Percentiles rank a stretch among this genome's conserved stretches.
Evolutionary conservation across 2,888 invertebrate species (phyloP).

Genomic region (Brachypalpus laphriformis): DNA sequence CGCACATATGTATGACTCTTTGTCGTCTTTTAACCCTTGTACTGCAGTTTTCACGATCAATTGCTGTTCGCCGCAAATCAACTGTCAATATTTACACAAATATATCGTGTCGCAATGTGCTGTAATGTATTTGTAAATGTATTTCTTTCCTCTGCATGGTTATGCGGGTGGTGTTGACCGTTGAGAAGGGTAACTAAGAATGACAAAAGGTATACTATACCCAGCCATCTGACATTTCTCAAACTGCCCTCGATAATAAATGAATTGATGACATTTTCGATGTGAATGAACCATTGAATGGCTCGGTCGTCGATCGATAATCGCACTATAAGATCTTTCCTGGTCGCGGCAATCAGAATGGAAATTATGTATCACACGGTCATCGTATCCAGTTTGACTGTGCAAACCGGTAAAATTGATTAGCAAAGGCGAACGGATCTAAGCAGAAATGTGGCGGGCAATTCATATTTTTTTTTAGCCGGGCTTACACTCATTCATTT

Average conservation of each 20-base stretch:
- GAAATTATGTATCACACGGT: not conserved
- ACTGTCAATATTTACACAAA: conserved; percentile 53
- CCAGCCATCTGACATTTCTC: conserved; percentile 4
- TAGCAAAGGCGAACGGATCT: conserved; percentile 9
- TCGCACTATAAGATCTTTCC: conserved; percentile 20
- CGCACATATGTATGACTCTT: not conserved
- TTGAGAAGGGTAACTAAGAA: not conserved
- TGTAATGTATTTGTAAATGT: conserved; percentile 15
- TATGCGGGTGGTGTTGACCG: conserved; percentile 28
- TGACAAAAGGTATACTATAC: conserved; percentile 17
- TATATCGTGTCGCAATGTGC: conserved; percentile 21
- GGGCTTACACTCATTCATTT: not conserved
- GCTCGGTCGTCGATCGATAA: not conserved
- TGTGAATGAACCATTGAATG: conserved; percentile 20
- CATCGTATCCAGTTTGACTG: not conserved
- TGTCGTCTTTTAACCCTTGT: conserved; percentile 5
- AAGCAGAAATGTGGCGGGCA: not conserved
- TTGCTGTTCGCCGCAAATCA: conserved; percentile 25
- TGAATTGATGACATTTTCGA: conserved; percentile 10
- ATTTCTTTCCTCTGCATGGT: conserved; percentile 20
- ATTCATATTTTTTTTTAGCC: not conserved
- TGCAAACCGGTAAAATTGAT: conserved; percentile 19
- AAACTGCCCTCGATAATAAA: not conserved
- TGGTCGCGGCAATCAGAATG: not conserved
- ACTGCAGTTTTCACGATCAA: conserved; percentile 33